Conservation (phyloP, 2,888 invertebrate genomes). For the Tipula lateralis region DNA sequence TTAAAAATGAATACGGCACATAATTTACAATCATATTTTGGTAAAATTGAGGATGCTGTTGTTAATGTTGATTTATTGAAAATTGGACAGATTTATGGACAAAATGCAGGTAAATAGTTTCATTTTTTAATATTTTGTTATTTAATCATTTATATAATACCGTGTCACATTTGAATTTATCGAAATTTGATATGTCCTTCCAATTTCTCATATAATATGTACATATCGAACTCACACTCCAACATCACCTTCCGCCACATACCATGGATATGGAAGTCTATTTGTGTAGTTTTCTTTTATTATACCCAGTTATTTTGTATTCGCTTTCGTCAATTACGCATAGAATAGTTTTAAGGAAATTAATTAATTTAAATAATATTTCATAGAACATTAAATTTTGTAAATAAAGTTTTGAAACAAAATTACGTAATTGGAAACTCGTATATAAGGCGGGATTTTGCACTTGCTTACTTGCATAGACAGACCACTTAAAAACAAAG, state of each 20-base stretch:
- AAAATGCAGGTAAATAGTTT: constrained; percentile 32
- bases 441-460: background rate
- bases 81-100: constrained; percentile 39
- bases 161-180: no score
- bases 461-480: background rate
- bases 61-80: constrained; percentile 40
- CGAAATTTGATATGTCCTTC: background rate
- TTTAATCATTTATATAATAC: background rate
- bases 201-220: background rate
- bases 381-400: background rate
- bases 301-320: background rate
- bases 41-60: constrained; percentile 40
- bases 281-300: background rate
- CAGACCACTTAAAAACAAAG: no score
- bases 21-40: constrained; percentile 39
- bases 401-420: background rate
- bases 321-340: background rate
- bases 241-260: background rate
- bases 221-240: background rate
- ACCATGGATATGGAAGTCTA: background rate
- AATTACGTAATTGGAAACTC: background rate
- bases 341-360: background rate
- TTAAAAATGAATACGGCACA: constrained; percentile 39
- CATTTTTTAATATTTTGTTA: background rate
- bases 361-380: background rate